Evolutionary conservation across 1,140 invertebrate species (phyloP), one percentile per base, ranked within the genome.

Genomic region (Tetramorium parvispinum): DNA sequence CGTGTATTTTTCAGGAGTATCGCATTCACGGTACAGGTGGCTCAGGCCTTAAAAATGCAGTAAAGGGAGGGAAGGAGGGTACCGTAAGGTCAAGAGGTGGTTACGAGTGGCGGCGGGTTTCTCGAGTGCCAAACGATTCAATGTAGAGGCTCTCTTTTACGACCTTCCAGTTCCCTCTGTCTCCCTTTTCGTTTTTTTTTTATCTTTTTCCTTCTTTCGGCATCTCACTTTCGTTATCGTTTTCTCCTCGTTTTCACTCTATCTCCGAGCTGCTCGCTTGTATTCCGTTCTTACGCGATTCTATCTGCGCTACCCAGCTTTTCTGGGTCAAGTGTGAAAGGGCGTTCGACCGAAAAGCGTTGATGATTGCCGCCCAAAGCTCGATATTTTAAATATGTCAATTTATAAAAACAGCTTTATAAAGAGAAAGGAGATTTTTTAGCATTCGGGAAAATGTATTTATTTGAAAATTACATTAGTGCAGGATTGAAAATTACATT

Each of bases 81-180:
- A 87, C 81, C 81, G 75, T 89, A 91, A 91, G 89, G 88, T 91
- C 90, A 91, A 91, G 90, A 89, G 86, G 71, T 85, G 40, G 87
- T 83, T 79, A 68, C 85, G 85, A 91, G 88, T 91, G 89, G 65
- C 66, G 61, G 77, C 37, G 66, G 90, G 81, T 82, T 85, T 43
- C 71, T 89, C 85, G 61, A 90, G 87, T 90, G 76, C 79, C 87
- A 88, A 82, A 76, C 87, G 87, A 91, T 90, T 91, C 89, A 90
- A 91, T 57, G 87, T 51, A 76, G 24, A 40, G 79, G 13, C 65
- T 24, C 61, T 59, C 71, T 82, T 81, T 85, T 73, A 71, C 76
- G 86, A 77, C 49, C 57, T 78, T 59, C 70, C 63, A 71, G 46
- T 53, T 43, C 24, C 37, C 16, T 24, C 40, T 40, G n/a, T 6